Percentiles rank a stretch among this genome's conserved stretches.
Evolutionary conservation across 1,140 invertebrate genomes (phyloP).

Genomic region (Helicoverpa zea): DNA sequence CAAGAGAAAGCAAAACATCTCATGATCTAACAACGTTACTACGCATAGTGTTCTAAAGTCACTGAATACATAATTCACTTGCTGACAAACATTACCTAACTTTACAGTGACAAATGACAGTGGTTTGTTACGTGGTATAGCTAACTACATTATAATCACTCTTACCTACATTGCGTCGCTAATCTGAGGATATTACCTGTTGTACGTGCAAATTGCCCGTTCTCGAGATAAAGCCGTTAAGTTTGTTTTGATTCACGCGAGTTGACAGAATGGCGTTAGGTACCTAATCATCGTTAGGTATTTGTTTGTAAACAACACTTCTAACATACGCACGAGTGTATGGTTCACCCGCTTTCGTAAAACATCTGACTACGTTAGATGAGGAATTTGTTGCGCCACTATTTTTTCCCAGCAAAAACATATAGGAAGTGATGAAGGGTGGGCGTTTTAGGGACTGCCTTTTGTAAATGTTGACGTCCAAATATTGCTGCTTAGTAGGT

Average conservation of each 20-base stretch:
- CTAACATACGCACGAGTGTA: no score
- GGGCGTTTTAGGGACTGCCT: no score
- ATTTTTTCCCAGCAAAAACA: no score
- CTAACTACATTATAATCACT: slow-evolving; percentile 41
- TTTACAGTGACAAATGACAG: slow-evolving; percentile 29
- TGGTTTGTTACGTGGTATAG: slow-evolving; percentile 29
- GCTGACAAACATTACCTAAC: slow-evolving; percentile 25
- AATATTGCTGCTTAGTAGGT: no score
- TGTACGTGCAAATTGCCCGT: not conserved
- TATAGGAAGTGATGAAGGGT: no score
- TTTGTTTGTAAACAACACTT: no score
- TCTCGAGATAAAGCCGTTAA: slow-evolving; percentile 1
- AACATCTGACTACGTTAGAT: not conserved
- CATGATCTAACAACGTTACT: not conserved
- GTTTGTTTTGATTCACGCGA: not conserved
- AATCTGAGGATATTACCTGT: slow-evolving; percentile 17
- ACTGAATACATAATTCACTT: slow-evolving; percentile 8
- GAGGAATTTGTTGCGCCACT: no score
- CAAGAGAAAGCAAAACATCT: slow-evolving; percentile 5
- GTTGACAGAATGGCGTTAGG: not conserved
- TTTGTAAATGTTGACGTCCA: no score
- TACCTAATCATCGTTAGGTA: not conserved
- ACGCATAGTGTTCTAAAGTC: not conserved
- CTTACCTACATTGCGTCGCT: slow-evolving; percentile 23
- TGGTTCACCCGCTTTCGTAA: not conserved